Evolutionary conservation across 2,797 vertebrate genomes (phyloP).

Genomic region (Onychomys arenicola): DNA sequence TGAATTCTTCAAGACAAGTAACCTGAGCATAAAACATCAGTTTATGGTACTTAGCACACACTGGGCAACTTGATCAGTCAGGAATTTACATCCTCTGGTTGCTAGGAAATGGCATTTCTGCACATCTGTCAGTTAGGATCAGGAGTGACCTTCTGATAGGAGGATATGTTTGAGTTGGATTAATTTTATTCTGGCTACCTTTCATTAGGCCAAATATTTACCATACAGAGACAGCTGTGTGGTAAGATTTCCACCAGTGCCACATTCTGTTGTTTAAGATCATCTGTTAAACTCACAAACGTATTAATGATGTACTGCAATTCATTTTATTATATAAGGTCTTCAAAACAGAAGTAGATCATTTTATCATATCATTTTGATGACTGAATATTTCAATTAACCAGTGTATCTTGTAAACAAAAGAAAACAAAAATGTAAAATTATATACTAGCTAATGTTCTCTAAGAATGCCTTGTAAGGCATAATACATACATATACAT

Average conservation of each 20-base stretch:
- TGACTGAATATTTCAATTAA: background rate
- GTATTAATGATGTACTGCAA: constrained; percentile 27
- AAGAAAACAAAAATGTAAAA: background rate
- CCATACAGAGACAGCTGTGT: constrained; percentile 5
- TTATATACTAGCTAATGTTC: background rate
- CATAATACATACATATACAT: background rate
- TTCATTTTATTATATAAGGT: constrained; percentile 18
- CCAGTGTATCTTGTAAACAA: constrained; percentile 38
- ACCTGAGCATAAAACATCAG: constrained; percentile 80
- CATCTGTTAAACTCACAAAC: constrained; percentile 50
- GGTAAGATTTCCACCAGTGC: constrained; percentile 39
- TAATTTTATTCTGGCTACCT: constrained; percentile 85
- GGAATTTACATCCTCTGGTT: constrained; percentile 64
- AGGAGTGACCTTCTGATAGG: constrained; percentile 80
- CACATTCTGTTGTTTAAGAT: constrained; percentile 61
- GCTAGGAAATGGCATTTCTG: constrained; percentile 85
- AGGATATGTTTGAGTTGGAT: constrained; percentile 85
- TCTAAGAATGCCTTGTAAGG: background rate
- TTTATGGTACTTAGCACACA: constrained; percentile 74
- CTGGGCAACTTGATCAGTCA: constrained; percentile 77
- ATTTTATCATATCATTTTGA: constrained; percentile 47
- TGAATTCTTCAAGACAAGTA: constrained; percentile 84
- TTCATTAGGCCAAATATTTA: constrained; percentile 82
- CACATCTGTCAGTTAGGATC: constrained; percentile 74
- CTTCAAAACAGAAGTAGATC: constrained; percentile 1